These are phyloP conservation scores for Aurelia sp. DNA, from an alignment of 30 jellyfish, hydroid and myxozoan species.

Conservation along the genomic window DNA sequence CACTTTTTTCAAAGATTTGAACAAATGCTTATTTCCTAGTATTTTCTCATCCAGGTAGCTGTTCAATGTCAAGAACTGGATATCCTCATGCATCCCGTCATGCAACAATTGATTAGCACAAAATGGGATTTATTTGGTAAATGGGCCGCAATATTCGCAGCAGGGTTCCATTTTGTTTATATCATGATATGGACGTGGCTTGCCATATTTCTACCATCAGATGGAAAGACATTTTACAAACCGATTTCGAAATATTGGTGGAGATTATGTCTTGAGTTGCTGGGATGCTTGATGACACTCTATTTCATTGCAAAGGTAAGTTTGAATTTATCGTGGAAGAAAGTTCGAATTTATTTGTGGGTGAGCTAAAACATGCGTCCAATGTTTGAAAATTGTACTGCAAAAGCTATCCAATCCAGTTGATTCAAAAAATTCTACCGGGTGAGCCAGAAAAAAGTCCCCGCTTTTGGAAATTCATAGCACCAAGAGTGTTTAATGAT, in stretches of 20 bases:
- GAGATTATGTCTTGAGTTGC: conserved; percentile 82
- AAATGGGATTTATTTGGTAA: conserved; percentile 92
- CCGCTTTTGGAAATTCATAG: too few relatives aligned
- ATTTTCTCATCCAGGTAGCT: conserved; percentile 70
- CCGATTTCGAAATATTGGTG: conserved; percentile 79
- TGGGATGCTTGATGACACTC: conserved; percentile 89
- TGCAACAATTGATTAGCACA: conserved; percentile 78
- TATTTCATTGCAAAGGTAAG: conserved; percentile 80
- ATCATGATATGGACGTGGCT: conserved; percentile 94
- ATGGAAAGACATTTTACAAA: conserved; percentile 66
- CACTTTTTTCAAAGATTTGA: too few relatives aligned
- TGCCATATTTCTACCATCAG: conserved; percentile 87
- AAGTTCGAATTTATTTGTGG: background rate
- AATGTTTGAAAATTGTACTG: background rate
- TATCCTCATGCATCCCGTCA: conserved; percentile 95
- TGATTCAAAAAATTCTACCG: too few relatives aligned
- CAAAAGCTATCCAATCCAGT: too few relatives aligned
- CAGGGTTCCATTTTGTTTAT: conserved; percentile 76
- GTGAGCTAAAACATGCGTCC: conserved; percentile 7
- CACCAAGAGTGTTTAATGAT: too few relatives aligned
- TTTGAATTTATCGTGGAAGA: background rate
- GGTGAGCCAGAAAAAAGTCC: too few relatives aligned
- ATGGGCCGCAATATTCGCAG: conserved; percentile 78
- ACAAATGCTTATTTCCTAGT: too few relatives aligned
- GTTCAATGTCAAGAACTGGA: conserved; percentile 89